phyloP scores from a whole-genome alignment of 2,888 invertebrate genomes.

The Lottia gigantea region DNA sequence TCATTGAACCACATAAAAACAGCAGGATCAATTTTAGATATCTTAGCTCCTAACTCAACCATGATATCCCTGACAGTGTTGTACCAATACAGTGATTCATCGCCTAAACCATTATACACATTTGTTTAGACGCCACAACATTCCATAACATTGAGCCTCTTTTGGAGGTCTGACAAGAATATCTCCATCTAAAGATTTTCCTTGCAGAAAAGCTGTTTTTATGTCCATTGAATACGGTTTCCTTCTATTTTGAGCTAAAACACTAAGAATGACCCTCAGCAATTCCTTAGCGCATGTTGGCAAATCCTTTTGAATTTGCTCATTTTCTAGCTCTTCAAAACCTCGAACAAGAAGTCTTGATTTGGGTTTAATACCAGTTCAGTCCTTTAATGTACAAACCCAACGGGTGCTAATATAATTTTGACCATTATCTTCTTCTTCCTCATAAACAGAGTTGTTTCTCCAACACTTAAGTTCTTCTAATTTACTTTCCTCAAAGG shows the following conservation, averaged over 20 bases:
- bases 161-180: slow-evolving; percentile 7
- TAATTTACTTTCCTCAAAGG: slow-evolving; percentile 2
- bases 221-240: slow-evolving; percentile 12
- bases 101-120: slow-evolving; percentile 24
- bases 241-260: slow-evolving; percentile 15
- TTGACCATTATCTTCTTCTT: slow-evolving; percentile 17
- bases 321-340: slow-evolving; percentile 19
- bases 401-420: slow-evolving; percentile 15
- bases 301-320: slow-evolving; percentile 13
- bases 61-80: not conserved
- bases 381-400: slow-evolving; percentile 18
- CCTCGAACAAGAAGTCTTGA: slow-evolving; percentile 19
- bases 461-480: slow-evolving; percentile 1
- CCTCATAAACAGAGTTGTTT: slow-evolving; percentile 11
- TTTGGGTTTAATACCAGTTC: slow-evolving; percentile 11
- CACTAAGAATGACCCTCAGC: not conserved
- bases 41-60: slow-evolving; percentile 7
- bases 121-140: slow-evolving; percentile 13
- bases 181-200: slow-evolving; percentile 9
- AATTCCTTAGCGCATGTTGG: slow-evolving; percentile 20
- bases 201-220: slow-evolving; percentile 17
- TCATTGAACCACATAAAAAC: slow-evolving; percentile 19
- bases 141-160: slow-evolving; percentile 10
- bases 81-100: slow-evolving; percentile 23
- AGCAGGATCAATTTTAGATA: slow-evolving; percentile 14